Evolutionary conservation across 37 sponge, comb jelly and placozoan genomes (phyloP), one percentile per base, ranked within the genome.

Genomic region (Mnemiopsis leidyi): DNA sequence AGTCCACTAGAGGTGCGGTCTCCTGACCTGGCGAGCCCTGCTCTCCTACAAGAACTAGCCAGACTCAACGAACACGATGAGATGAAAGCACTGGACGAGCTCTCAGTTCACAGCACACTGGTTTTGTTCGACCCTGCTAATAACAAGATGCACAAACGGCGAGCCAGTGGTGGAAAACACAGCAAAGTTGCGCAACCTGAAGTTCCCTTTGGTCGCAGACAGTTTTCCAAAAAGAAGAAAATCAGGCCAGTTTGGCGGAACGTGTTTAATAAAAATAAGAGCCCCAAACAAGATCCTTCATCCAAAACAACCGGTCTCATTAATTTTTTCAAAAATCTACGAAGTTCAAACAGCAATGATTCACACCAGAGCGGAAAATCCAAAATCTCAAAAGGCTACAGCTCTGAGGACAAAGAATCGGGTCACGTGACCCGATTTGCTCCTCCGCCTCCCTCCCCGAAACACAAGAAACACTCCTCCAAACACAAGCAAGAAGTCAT

Each of bases 201-300:
- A 71, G 30, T 28, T 3, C 75, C 75, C 3, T 71, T 71, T 28
- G 75, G 75, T 7, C 25, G 61, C 24, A 38, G 61, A 23, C 90
- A 85, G 48, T 33, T 20, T 37, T 40, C 29, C 48, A 85, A 39
- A 39, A 38, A 40, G 48, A 85, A 85, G 90, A 85, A 39, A 85
- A 85, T 39, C 40, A 7, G 40, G 23, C 90, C 90, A 18, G 75
- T 48, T 48, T 48, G 61, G 61, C 5, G 23, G 75, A 71, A 18
- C 5, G 30, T 71, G 21, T 29, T 29, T 29, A 71, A 71, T 5
- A 28, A 28, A 24, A n/a, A n/a, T 25, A 71, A 71, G 75, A 71
- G 75, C 20, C 75, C 75, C 2, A n/a, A 28, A 28, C 75, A 71
- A 23, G 75, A 71, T 48, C 61, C 61, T 5, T 5, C 61, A 18